Evolutionary conservation across 2,797 vertebrate genomes (phyloP).

Genomic region (Rhincodon typus): DNA sequence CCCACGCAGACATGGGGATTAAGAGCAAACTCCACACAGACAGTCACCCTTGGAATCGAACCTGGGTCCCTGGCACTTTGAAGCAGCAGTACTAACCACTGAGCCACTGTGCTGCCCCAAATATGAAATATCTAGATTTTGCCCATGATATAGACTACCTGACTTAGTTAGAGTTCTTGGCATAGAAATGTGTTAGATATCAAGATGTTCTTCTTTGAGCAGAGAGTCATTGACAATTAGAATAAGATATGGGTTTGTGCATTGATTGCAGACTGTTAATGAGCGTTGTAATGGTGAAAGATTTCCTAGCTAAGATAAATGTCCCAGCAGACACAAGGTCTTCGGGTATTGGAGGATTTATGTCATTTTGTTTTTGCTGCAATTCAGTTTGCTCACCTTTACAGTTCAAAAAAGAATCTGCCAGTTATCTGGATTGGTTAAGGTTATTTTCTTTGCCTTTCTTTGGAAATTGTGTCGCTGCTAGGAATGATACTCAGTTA

Average conservation of each 20-base stretch:
- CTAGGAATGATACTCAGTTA: not conserved
- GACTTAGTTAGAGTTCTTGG: not conserved
- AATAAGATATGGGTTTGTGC: not conserved
- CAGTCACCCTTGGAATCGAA: too few relatives aligned
- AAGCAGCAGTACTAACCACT: too few relatives aligned
- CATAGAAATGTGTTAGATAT: not conserved
- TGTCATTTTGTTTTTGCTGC: not conserved
- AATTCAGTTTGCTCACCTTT: not conserved
- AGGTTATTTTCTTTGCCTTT: too few relatives aligned
- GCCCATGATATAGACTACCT: not conserved
- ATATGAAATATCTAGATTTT: not conserved
- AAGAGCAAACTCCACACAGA: too few relatives aligned
- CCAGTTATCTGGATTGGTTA: too few relatives aligned
- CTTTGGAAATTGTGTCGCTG: not conserved
- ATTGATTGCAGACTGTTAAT: not conserved
- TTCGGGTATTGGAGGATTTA: not conserved
- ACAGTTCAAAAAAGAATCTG: not conserved
- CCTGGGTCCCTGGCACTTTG: too few relatives aligned
- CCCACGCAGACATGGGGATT: too few relatives aligned
- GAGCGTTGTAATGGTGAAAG: not conserved
- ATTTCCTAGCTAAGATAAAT: not conserved
- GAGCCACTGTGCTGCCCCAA: not conserved
- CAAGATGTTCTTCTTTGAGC: not conserved
- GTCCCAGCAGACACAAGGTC: not conserved
- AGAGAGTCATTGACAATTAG: not conserved